Evolutionary conservation across 2,113 vertebrate genomes (phyloP).

Genomic region (Chaetura pelagica): DNA sequence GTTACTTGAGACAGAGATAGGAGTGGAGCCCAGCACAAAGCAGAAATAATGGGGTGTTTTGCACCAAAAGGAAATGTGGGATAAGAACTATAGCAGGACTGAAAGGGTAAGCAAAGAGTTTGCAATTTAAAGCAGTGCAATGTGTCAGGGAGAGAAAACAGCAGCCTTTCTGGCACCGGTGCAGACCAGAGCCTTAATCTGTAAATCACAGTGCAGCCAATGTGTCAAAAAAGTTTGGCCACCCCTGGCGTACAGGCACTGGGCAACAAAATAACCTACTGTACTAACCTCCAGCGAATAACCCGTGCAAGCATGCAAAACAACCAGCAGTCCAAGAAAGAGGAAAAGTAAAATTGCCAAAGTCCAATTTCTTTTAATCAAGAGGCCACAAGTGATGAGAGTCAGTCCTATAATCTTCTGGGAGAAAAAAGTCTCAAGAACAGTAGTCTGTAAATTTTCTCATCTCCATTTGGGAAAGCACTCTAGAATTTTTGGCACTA

Average conservation of each 20-base stretch:
- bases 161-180: constrained; percentile 60
- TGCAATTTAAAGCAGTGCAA: constrained; percentile 31
- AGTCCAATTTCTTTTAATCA: constrained; percentile 74
- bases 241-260: constrained; percentile 67
- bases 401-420: constrained; percentile 61
- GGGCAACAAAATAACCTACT: constrained; percentile 69
- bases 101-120: constrained; percentile 66
- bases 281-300: constrained; percentile 62
- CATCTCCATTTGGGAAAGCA: constrained; percentile 61
- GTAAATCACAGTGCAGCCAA: constrained; percentile 73
- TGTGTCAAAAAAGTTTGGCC: constrained; percentile 62
- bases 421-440: constrained; percentile 48
- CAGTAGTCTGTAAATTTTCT: constrained; percentile 54
- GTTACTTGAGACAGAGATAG: constrained; percentile 32
- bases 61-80: constrained; percentile 70
- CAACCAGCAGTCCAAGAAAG: constrained; percentile 1
- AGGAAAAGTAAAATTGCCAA: constrained; percentile 48
- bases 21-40: constrained; percentile 9
- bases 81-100: constrained; percentile 70
- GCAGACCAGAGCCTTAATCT: constrained; percentile 69
- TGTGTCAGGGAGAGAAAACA: constrained; percentile 61
- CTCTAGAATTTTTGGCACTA: constrained; percentile 66
- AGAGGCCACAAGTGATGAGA: constrained; percentile 70
- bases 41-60: constrained; percentile 35
- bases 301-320: constrained; percentile 49